Evolutionary conservation across 2,797 vertebrate species (phyloP), one percentile per base, ranked within the genome.

Genomic region (Eurystomus glaucurus): DNA sequence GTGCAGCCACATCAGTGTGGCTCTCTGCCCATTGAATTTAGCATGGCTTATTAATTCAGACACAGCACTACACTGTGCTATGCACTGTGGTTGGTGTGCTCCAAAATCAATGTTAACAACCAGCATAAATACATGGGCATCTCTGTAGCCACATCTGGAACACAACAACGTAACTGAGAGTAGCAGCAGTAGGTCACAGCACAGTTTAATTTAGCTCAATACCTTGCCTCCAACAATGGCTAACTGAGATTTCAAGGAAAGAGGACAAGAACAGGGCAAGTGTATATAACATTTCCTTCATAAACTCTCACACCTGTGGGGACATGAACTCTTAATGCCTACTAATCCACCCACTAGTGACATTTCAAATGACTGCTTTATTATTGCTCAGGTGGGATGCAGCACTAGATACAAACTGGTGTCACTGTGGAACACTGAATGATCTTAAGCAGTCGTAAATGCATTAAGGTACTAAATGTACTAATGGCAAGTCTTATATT

Each of bases 351-450:
- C 81, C 82, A 66, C 64, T 14, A 29, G 68, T 48, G 85, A 60
- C 87, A 85, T 85, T 94, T 85, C 75, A 80, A 41, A 60, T 66
- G 43, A 52, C 48, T 90, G 46, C 80, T 85, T 90, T 79, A 41
- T 85, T 77, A 45, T 39, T 77, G 78, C 33, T 80, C 11, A 64
- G 69, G 54, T 61, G 58, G 54, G 50, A 75, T 79, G 65, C 28
- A 64, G 60, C 55, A 51, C 51, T 35, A 58, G 76, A 51, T 48
- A 72, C 55, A 77, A 74, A 52, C 55, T 31, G 55, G 17, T 31
- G 23, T 41, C 65, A 23, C 43, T 31, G 58, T 61, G 60, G 50
- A 83, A 22, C 76, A 70, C 2, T 2, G 14, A 69, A 11, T 57
- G 33, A 46, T 74, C 85, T 64, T 26, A 92, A 55, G 35, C 43